phyloP scores from a whole-genome alignment of 2,888 invertebrate genomes.

The Phymatocera aterrima region DNA sequence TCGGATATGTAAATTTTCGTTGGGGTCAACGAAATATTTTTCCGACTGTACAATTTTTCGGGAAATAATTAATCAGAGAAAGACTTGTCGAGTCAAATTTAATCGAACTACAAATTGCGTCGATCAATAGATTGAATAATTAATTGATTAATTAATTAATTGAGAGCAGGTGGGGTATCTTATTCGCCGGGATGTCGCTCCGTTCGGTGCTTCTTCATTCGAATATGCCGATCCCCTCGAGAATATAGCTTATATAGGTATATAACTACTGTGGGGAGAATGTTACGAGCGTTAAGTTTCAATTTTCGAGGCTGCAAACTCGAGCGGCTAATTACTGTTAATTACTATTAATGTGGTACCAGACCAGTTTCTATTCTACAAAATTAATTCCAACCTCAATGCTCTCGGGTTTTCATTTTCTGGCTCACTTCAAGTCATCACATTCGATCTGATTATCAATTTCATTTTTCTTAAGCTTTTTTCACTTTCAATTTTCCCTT shows the following conservation, averaged over 20 bases:
- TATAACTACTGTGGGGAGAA: background rate
- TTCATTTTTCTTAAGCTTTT: background rate
- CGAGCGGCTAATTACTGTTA: conserved; percentile 21
- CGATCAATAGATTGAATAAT: background rate
- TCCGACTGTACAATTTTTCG: too few relatives aligned
- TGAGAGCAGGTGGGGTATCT: too few relatives aligned
- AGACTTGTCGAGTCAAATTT: too few relatives aligned
- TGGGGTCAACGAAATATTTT: too few relatives aligned
- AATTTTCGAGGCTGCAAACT: conserved; percentile 22
- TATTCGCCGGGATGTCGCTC: background rate
- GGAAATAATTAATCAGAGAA: too few relatives aligned
- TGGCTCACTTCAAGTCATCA: background rate
- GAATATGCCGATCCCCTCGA: background rate
- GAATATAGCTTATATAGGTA: background rate
- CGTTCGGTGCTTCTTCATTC: background rate
- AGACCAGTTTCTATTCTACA: background rate
- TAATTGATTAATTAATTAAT: too few relatives aligned
- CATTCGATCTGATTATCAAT: background rate
- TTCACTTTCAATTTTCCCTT: background rate
- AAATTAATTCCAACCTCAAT: conserved; percentile 17
- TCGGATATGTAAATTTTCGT: too few relatives aligned
- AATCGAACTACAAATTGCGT: conserved; percentile 6
- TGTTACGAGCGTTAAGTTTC: conserved; percentile 29
- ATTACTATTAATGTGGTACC: conserved; percentile 23
- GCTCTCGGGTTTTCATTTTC: background rate